These are phyloP conservation scores for Schrankia costaestrigalis DNA, from an alignment of 2,888 invertebrate genomes.

Conservation along the genomic window DNA sequence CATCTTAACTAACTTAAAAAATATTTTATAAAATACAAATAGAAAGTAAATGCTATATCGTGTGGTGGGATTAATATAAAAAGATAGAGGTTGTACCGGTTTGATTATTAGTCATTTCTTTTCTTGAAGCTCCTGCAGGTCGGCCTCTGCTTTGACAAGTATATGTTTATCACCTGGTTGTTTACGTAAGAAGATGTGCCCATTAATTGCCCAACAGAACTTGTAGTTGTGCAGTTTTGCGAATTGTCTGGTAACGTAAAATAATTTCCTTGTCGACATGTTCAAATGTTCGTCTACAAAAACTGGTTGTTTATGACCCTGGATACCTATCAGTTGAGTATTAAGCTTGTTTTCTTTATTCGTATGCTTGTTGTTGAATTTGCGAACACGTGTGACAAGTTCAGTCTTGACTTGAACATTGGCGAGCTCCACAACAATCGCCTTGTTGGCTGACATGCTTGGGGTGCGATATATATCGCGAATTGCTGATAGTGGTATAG, in stretches of 20 bases:
- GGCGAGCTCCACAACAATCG: neutral
- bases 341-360: neutral
- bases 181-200: neutral
- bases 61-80: too few species aligned
- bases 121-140: neutral
- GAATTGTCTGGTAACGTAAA: neutral
- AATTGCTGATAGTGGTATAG: neutral
- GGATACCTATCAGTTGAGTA: neutral
- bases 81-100: too few species aligned
- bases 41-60: too few species aligned
- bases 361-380: neutral
- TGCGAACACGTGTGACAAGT: neutral
- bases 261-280: neutral
- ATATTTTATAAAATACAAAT: too few species aligned
- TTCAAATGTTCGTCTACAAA: neutral
- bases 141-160: neutral
- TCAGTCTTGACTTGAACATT: neutral
- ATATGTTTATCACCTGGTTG: neutral
- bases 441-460: neutral
- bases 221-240: neutral
- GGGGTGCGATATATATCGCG: neutral
- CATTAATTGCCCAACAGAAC: neutral
- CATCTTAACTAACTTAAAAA: too few species aligned
- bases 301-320: neutral
- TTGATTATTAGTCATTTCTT: neutral